Percentiles rank a stretch among this genome's conserved stretches.
phyloP scores from a whole-genome alignment of 1,140 invertebrate genomes.

The Hydropsyche tenuis region DNA sequence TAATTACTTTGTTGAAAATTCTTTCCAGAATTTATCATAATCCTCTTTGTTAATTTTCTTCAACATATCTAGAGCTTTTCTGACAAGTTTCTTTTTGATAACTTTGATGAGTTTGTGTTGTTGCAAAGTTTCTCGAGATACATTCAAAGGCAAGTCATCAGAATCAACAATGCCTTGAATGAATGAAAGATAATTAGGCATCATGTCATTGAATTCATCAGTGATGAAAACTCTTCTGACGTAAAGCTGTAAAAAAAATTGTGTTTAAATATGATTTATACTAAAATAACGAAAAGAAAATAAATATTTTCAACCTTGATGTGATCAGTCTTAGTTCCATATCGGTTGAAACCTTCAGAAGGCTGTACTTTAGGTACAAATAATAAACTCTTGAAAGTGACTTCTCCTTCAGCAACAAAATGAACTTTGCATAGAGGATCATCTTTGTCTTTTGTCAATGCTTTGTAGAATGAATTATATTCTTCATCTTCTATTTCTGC shows the following conservation, averaged over 20 bases:
- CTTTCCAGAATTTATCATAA: conserved; percentile 97
- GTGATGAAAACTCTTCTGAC: conserved; percentile 98
- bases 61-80: conserved; percentile 97
- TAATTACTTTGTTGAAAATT: conserved; percentile 96
- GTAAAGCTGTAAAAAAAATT: conserved; percentile 70
- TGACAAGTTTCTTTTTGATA: conserved; percentile 98
- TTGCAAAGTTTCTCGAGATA: conserved; percentile 97
- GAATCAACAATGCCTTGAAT: conserved; percentile 97
- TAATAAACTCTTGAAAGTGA: conserved; percentile 96
- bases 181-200: conserved; percentile 97
- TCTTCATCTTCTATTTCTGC: conserved; percentile 85
- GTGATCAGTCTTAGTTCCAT: conserved; percentile 92
- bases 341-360: conserved; percentile 92
- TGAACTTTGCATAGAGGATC: conserved; percentile 90
- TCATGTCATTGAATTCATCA: conserved; percentile 99
- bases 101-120: conserved; percentile 99
- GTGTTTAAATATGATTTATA: conserved; percentile 1
- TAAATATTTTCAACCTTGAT: conserved; percentile 74
- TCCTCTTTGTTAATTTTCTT: conserved; percentile 95
- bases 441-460: conserved; percentile 89
- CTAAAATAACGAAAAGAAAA: conserved; percentile 2
- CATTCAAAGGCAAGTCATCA: conserved; percentile 98
- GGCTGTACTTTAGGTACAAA: conserved; percentile 91
- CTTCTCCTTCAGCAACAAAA: conserved; percentile 98
- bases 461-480: conserved; percentile 94